Evolutionary conservation across 2,113 vertebrate genomes (phyloP), one percentile per base, ranked within the genome.

Genomic region (Sander lucioperca): DNA sequence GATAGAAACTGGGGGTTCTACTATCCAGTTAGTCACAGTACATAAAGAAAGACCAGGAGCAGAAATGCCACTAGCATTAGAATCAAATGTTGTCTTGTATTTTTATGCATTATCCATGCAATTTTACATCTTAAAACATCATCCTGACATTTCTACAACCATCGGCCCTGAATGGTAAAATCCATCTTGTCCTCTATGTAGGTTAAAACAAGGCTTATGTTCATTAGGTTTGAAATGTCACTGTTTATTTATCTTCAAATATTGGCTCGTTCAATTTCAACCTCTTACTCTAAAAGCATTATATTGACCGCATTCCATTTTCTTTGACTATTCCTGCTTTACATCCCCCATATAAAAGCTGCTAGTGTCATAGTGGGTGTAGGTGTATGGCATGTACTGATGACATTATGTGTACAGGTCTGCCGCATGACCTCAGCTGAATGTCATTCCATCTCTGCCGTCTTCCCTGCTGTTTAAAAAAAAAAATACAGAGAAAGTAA

Each of bases 281-380:
- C 25, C 36, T 61, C 48, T 71, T 45, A 59, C 51, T 21, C 51
- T 71, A 64, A 86, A 78, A 82, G 69, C 68, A 48, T 73, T 15
- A 16, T 21, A 79, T 51, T 68, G 73, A 74, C 59, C 2, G 1
- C 19, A 23, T 43, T 72, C 14, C 14, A 48, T 33, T 47, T 54
- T 48, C 59, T 66, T 68, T 0, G 13, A 18, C 50, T 30, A 33
- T 19, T n/a, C 53, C n/a, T 62, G 58, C 3, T 58, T 54, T 51
- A 61, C 39, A 51, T 36, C 0, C 27, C n/a, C 30, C 19, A 39
- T 14, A 47, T 72, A 54, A 59, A 62, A 62, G 53, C 51, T 36
- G 18, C 14, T 6, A 13, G 30, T 75, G 56, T 54, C 1, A n/a
- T 14, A 18, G 76, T 15, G 25, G 61, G 13, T 67, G 19, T 39